Evolutionary conservation across 2,888 invertebrate species (phyloP), one percentile per base, ranked within the genome.

Genomic region (Vesta saturnalis): DNA sequence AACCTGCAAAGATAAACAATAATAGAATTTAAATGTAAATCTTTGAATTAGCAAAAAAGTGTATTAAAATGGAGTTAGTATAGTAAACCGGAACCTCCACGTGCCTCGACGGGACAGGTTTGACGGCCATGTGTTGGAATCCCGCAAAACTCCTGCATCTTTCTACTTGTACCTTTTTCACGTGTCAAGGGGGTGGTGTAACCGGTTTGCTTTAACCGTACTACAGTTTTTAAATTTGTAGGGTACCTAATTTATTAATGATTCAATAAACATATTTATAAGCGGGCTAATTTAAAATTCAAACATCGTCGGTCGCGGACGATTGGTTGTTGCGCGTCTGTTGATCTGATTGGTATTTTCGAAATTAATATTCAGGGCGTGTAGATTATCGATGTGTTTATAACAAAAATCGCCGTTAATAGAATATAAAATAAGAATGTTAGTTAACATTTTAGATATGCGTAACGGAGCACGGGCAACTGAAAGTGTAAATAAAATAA

Each of bases 21-120:
- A n/a, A 10, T 23, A 56, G 55, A 56, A 23, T 30, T 16, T 23
- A 56, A 21, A 56, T 15, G 22, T 56, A 23, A 23, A 56, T 56
- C 14, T 43, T 49, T 18, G 6, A 60, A 60, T 43, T 61, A 64
- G 64, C 55, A 30, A 56, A 66, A 65, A 64, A 63, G 60, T 67
- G 60, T 61, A 64, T 58, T 60, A 68, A 64, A 71, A 69, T 73
- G 73, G 73, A 74, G 39, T 39, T n/a, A 1, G 39, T 39, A n/a
- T 77, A 77, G 74, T 72, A 76, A 79, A 78, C 77, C 76, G 77
- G 78, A 77, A 77, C 77, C 72, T 74, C 74, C 80, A 79, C 80
- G 80, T 81, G 80, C 78, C 79, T 58, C 69, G 74, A 74, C 73
- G 69, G 74, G 76, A 81, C 80, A 79, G 81, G 81, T 81, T 81